Base-by-base conservation (phyloP, 1,140 invertebrate species). In the Aphidius ervi region DNA sequence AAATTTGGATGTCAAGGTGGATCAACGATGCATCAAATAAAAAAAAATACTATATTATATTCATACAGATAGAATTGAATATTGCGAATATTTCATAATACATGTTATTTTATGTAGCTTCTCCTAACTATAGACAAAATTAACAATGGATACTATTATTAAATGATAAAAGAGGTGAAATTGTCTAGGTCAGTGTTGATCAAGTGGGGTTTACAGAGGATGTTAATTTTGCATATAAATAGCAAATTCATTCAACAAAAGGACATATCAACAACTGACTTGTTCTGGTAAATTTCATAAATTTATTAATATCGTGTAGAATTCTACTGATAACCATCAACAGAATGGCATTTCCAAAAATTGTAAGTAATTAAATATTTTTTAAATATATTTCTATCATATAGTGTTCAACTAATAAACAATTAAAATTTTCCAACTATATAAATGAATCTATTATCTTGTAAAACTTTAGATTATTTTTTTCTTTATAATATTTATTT, bases 1-100 rank as follows among this genome's bases (percentile, higher is more conserved):
- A 63, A 63, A 66, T 72, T 70, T 66, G 67, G 70, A 70, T 71
- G 70, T 72, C 70, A 72, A 72, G 70, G 69, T 62, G 52, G 23
- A 31, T 31, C 31, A 49, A 45, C 23, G 41, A 53, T 40, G 46
- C 48, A 46, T 56, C 55, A 62, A 52, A 56, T 49, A 9, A 16
- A 16, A 16, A 46, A 16, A 20, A 16, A 40, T 50, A 31, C 6
- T 48, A 48, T n/a, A 48, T 16, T 3, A 9, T n/a, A 16, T 16
- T 16, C 16, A 16, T 16, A 16, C 16, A 16, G 16, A 48, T 10
- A 10, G 37, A 20, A 16, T 9, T 5, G 8, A 46, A 37, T 37
- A 47, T 20, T 20, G 41, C 9, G 46, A 46, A 42, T 56, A 64
- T 67, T 66, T 61, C 65, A 69, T 68, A 71, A 71, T 70, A 56